Base-by-base conservation (phyloP, 2,113 vertebrate genomes). In the Nanorana parkeri region DNA sequence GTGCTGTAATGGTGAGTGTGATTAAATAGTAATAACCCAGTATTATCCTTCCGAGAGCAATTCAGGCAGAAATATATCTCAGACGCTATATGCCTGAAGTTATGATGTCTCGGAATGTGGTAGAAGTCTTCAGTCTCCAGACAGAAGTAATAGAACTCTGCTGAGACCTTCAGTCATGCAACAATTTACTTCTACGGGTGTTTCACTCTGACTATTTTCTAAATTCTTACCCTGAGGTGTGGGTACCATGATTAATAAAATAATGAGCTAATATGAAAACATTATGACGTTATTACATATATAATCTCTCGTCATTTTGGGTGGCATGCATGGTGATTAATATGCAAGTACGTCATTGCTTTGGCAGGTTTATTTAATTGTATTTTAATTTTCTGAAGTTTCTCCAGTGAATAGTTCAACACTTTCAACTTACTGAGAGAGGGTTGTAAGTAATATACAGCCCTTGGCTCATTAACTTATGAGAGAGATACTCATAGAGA, bases 11-110 rank as follows among this genome's bases (percentile, higher is more conserved):
- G 56, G 74, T 79, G 82, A 80, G 61, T 7, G 41, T 74, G 54
- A 88, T 81, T 76, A 77, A n/a, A 0, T 55, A 65, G 52, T 85
- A 55, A 77, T 84, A 87, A 76, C 58, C 87, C 85, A 78, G n/a
- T 17, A 55, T 76, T 77, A 21, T 41, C 85, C 66, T 82, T 79
- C 36, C 15, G 60, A 84, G 61, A 84, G 17, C 2, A 76, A 24
- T 51, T 1, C 77, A 77, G 20, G 20, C 61, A 80, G 69, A 65
- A 80, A 87, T 86, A 81, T 19, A 36, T 74, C 16, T 84, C 65
- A 81, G 26, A 85, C 55, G 3, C 85, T 86, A 84, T 84, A 83
- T 81, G 54, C 52, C 68, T 85, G 32, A 82, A 81, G 36, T 81
- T 54, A 81, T 66, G 76, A 21, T 68, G 87, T 84, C 19, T 17